Percentiles rank a stretch among this genome's conserved stretches.
These are phyloP conservation scores for Macrobrachium nipponense DNA, from an alignment of 1,140 invertebrate genomes.

Conservation along the genomic window DNA sequence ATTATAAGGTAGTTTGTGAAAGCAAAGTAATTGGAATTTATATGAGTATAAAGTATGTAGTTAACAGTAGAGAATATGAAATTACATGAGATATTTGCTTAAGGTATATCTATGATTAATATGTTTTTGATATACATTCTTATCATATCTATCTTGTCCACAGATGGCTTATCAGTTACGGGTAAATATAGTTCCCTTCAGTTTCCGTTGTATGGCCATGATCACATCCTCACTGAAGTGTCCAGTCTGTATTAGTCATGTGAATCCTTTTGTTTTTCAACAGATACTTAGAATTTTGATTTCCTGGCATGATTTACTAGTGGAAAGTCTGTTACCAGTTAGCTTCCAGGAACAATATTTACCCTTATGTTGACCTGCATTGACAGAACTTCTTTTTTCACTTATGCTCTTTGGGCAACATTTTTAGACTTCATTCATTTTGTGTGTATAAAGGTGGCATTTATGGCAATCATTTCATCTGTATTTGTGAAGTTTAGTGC, in stretches of 20 bases:
- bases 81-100: background rate
- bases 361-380: background rate
- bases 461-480: no score
- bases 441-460: no score
- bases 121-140: background rate
- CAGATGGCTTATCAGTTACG: slow-evolving; percentile 36
- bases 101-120: background rate
- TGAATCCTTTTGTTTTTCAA: background rate
- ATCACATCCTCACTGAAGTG: no score
- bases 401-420: no score
- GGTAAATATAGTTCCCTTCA: slow-evolving; percentile 42
- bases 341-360: slow-evolving; percentile 37
- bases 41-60: no score
- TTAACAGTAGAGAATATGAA: background rate
- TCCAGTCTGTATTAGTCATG: background rate
- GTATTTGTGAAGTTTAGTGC: no score
- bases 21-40: no score
- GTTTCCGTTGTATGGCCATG: background rate
- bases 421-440: no score
- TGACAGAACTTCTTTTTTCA: no score
- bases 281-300: background rate
- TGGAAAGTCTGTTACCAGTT: background rate
- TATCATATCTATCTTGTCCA: slow-evolving; percentile 27
- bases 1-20: no score
- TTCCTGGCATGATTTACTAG: background rate